Percentiles rank a stretch among this genome's conserved stretches.
phyloP scores from a whole-genome alignment of 2,888 invertebrate genomes.

The Drosophila pegasa region DNA sequence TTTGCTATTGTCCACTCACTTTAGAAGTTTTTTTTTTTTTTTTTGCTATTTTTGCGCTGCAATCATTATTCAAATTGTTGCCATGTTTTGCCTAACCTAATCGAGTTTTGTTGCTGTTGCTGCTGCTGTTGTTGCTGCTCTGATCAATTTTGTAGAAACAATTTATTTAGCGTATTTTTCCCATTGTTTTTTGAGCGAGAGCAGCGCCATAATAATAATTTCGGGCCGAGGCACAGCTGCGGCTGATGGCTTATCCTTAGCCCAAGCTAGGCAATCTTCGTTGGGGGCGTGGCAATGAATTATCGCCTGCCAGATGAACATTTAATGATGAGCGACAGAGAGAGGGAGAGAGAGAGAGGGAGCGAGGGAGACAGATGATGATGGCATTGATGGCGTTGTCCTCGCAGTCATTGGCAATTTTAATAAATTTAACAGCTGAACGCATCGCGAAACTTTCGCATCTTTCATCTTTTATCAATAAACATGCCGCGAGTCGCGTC shows the following conservation, averaged over 20 bases:
- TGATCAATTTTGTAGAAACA: slow-evolving; percentile 19
- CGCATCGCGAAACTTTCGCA: slow-evolving; percentile 65
- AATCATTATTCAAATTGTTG: slow-evolving; percentile 18
- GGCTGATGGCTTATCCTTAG: slow-evolving; percentile 48
- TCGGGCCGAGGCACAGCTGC: slow-evolving; percentile 55
- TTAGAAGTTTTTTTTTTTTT: background rate
- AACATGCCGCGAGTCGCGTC: slow-evolving; percentile 44
- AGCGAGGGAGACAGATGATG: background rate
- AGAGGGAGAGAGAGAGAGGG: background rate
- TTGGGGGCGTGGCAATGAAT: slow-evolving; percentile 68
- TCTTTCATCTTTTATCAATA: slow-evolving; percentile 80
- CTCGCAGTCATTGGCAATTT: slow-evolving; percentile 67
- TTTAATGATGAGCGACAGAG: slow-evolving; percentile 74
- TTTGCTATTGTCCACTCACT: background rate
- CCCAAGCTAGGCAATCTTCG: slow-evolving; percentile 1
- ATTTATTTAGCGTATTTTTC: slow-evolving; percentile 26
- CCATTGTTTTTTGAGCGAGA: slow-evolving; percentile 49
- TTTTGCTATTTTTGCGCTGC: background rate
- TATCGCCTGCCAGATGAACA: slow-evolving; percentile 78
- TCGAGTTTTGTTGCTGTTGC: background rate
- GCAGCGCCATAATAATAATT: slow-evolving; percentile 46
- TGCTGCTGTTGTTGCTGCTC: background rate
- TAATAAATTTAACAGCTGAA: slow-evolving; percentile 79
- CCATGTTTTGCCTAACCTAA: background rate
- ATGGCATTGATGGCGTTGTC: slow-evolving; percentile 54